Conservation (phyloP, 2,797 vertebrate species). For the Microctenopoma steveboyesi region DNA sequence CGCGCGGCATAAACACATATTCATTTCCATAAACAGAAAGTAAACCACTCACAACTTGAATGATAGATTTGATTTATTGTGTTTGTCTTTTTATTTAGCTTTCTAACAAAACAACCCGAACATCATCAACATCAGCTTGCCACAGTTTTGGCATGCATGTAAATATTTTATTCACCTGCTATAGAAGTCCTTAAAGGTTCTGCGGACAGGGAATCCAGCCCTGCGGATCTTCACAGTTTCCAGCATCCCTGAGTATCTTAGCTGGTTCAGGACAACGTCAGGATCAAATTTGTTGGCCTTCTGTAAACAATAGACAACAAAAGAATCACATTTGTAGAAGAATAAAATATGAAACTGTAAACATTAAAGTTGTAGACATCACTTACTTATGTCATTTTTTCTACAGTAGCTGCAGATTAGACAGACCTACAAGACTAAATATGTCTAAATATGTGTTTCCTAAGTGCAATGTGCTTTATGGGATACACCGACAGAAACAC, state of each 20-base stretch:
- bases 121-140: background rate
- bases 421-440: background rate
- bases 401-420: background rate
- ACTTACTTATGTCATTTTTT: background rate
- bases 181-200: slow-evolving; percentile 89
- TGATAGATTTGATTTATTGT: background rate
- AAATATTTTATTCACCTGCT: slow-evolving; percentile 79
- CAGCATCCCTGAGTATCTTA: slow-evolving; percentile 93
- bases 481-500: slow-evolving; percentile 20
- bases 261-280: slow-evolving; percentile 90
- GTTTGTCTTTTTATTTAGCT: background rate
- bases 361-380: background rate
- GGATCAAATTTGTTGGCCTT: slow-evolving; percentile 87
- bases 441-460: slow-evolving; percentile 2
- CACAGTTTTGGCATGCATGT: background rate
- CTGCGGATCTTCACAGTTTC: slow-evolving; percentile 93
- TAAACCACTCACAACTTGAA: background rate
- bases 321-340: background rate
- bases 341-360: background rate
- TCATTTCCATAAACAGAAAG: slow-evolving; percentile 20
- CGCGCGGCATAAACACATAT: slow-evolving; percentile 7
- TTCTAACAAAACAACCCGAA: background rate
- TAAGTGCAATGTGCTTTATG: slow-evolving; percentile 8
- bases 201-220: slow-evolving; percentile 91
- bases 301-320: slow-evolving; percentile 56